Evolutionary conservation across 1,140 invertebrate genomes (phyloP).

Genomic region (Trialeurodes vaporariorum): DNA sequence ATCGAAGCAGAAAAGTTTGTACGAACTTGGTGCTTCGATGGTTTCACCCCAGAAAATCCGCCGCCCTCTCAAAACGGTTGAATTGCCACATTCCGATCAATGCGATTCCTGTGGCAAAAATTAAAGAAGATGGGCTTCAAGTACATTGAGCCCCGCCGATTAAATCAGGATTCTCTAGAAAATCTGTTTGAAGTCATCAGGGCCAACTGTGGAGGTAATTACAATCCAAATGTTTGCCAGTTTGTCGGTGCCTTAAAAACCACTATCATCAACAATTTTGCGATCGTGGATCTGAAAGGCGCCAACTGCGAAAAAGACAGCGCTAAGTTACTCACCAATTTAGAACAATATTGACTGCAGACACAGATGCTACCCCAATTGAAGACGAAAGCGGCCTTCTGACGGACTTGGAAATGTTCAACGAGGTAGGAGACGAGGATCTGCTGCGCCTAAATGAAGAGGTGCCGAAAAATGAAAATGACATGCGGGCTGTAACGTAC

Average conservation of each 20-base stretch:
- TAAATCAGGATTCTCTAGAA: conserved; percentile 16
- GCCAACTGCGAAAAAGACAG: conserved; percentile 6
- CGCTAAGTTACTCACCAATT: not conserved
- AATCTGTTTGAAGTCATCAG: conserved; percentile 13
- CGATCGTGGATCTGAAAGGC: not conserved
- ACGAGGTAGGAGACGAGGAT: not conserved
- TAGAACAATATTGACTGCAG: not conserved
- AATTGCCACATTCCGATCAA: not conserved
- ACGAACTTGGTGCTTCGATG: not conserved
- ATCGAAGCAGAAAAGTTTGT: not conserved
- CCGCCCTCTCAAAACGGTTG: not conserved
- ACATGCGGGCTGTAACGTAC: not conserved
- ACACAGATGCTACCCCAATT: not conserved
- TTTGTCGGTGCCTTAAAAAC: conserved; percentile 5
- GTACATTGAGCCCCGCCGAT: conserved; percentile 5
- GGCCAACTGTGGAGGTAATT: conserved; percentile 8
- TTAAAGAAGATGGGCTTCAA: conserved; percentile 3
- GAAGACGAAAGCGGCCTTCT: not conserved
- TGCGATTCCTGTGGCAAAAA: not conserved
- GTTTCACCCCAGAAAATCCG: not conserved
- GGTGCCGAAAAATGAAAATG: not conserved
- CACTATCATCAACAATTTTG: conserved; percentile 4
- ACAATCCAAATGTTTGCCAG: conserved; percentile 7
- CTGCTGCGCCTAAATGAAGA: not conserved
- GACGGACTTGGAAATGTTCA: not conserved